Base-by-base conservation (phyloP, 2,113 vertebrate species). In the Andinoacara biseriatus region DNA sequence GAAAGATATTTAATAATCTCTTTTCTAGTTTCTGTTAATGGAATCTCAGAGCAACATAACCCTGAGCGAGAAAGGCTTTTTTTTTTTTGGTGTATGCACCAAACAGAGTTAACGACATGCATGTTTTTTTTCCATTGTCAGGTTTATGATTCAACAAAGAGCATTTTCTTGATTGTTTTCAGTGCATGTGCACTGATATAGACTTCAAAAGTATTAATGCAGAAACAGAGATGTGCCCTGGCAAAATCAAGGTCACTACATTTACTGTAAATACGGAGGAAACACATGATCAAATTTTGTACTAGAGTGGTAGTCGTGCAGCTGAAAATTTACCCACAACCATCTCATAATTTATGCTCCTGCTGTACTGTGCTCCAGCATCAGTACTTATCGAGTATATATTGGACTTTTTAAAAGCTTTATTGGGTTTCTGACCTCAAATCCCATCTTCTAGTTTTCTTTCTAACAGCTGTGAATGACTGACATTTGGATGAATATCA, bases 401-500 rank as follows among this genome's bases (percentile, higher is more conserved):
- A 5, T 67, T n/a, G n/a, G 40, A 13, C 58, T 82, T 31, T 57
- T 11, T 29, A 52, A 17, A 7, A 52, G 17, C 56, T 65, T 49
- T 17, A 15, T 58, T 15, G 8, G 1, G 43, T 69, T 80, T 62
- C 7, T 49, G 49, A 58, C 15, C 18, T 5, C 5, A 15, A 40
- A 6, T 63, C 24, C 14, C 13, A 67, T 22, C 35, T 46, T 17
- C 17, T 3, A n/a, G n/a, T 59, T 43, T 46, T 67, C 22, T 22
- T 8, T 52, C 26, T 5, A 40, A 52, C 38, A 81, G 38, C 59
- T 82, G 62, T 38, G 14, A 74, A 35, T 91, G 86, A 91, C 14
- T 63, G 90, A 89, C 90, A 91, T 80, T 69, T 26, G 38, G 90
- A 91, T 90, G 93, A 93, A 94, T 94, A 94, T 92, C 87, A 81